These are phyloP conservation scores for Gobio gobio DNA, from an alignment of 2,113 vertebrate species.

Conservation along the genomic window DNA sequence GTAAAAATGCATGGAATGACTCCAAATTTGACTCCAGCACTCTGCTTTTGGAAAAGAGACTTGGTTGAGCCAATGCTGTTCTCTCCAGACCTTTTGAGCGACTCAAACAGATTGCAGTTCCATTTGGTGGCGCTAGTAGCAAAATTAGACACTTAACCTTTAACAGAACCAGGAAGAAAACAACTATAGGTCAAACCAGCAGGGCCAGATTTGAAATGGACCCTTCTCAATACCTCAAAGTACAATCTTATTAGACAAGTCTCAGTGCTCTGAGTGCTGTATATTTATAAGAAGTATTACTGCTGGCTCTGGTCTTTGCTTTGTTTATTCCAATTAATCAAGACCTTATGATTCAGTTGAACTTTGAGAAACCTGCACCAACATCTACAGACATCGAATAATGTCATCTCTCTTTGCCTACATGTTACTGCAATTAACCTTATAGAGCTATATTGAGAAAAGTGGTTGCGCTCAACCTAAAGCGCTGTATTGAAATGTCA, in stretches of 20 bases:
- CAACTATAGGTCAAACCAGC: background rate
- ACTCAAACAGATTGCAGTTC: background rate
- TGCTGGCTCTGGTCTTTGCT: background rate
- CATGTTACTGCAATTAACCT: slow-evolving; percentile 60
- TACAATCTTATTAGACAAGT: slow-evolving; percentile 17
- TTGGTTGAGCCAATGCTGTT: background rate
- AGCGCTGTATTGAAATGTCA: slow-evolving; percentile 59
- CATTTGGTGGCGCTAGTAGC: background rate
- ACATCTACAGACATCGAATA: slow-evolving; percentile 18
- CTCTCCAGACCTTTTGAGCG: background rate
- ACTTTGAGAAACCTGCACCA: slow-evolving; percentile 13
- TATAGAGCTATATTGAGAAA: slow-evolving; percentile 44
- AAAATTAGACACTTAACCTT: slow-evolving; percentile 16
- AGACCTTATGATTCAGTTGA: slow-evolving; percentile 25
- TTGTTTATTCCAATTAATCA: slow-evolving; percentile 20
- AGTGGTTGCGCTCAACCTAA: slow-evolving; percentile 33
- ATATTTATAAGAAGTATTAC: slow-evolving; percentile 8
- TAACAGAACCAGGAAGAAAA: background rate
- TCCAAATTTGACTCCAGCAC: background rate
- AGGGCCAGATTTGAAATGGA: background rate
- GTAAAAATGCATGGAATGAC: background rate
- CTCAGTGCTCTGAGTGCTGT: background rate
- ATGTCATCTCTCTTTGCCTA: slow-evolving; percentile 47
- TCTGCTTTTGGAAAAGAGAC: background rate
- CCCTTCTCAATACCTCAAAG: background rate